Percentiles rank a stretch among this genome's conserved stretches.
These are phyloP conservation scores for Otus scops DNA, from an alignment of 2,797 vertebrate species.

Conservation along the genomic window DNA sequence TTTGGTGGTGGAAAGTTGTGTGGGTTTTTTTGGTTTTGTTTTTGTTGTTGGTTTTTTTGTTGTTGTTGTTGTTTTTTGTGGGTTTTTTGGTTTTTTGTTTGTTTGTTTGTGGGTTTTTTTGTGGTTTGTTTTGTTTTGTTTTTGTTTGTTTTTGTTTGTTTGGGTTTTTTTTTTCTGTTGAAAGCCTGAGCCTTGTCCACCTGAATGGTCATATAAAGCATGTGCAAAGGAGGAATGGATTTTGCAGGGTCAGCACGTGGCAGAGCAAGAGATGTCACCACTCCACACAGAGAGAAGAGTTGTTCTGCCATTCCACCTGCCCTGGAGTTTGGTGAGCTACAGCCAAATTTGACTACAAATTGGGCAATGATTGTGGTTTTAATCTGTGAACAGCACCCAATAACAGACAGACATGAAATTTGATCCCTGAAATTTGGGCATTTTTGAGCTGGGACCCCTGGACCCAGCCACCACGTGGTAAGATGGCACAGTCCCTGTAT, in stretches of 20 bases:
- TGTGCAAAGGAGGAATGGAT: neutral
- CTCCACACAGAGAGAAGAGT: neutral
- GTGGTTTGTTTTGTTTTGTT: no score
- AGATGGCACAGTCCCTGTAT: no score
- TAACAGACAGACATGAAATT: neutral
- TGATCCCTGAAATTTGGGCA: neutral
- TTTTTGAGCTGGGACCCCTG: neutral
- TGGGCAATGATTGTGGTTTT: fast-evolving
- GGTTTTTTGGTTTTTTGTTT: no score
- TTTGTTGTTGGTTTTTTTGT: no score
- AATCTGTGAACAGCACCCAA: neutral
- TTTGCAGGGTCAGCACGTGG: fast-evolving
- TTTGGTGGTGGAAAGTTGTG: fast-evolving
- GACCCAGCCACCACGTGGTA: neutral
- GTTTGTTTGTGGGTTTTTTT: no score
- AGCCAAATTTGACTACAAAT: neutral
- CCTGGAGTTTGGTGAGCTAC: neutral
- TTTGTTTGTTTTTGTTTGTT: no score
- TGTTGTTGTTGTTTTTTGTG: no score
- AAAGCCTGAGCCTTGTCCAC: neutral
- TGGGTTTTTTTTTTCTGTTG: neutral
- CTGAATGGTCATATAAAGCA: neutral
- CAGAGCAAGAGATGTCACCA: neutral
- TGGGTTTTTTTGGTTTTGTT: no score
- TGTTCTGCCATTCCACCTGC: fast-evolving